phyloP scores from a whole-genome alignment of 2,113 vertebrate species.

The Rostratula benghalensis region DNA sequence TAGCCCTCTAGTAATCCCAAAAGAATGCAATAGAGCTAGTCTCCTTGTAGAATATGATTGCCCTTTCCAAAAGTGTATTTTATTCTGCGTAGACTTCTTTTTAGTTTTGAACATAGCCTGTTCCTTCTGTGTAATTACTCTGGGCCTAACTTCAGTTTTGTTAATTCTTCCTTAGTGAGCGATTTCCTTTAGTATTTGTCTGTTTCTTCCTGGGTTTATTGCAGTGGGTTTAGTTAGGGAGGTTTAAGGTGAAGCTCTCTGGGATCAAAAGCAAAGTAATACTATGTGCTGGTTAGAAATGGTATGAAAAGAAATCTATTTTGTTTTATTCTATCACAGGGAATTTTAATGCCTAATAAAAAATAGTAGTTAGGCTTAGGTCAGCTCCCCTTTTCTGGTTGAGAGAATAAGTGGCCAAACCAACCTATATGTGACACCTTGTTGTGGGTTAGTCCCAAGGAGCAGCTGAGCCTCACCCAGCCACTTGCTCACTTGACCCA shows the following conservation, averaged over 20 bases:
- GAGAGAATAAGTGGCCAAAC: background rate
- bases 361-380: background rate
- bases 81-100: background rate
- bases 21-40: background rate
- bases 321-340: background rate
- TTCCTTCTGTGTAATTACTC: background rate
- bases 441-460: background rate
- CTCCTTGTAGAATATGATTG: background rate
- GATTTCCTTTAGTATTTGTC: background rate
- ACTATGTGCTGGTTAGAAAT: background rate
- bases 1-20: background rate
- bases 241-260: background rate
- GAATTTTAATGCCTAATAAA: background rate
- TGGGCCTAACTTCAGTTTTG: background rate
- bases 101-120: background rate
- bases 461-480: background rate
- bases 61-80: background rate
- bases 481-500: fast-evolving
- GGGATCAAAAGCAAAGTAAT: background rate
- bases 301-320: background rate
- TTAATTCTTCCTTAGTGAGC: background rate
- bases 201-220: background rate
- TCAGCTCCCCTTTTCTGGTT: background rate
- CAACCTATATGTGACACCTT: background rate
- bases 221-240: background rate